These are phyloP conservation scores for Cheirogaleus medius DNA, from an alignment of 2,113 vertebrate species.

Conservation along the genomic window DNA sequence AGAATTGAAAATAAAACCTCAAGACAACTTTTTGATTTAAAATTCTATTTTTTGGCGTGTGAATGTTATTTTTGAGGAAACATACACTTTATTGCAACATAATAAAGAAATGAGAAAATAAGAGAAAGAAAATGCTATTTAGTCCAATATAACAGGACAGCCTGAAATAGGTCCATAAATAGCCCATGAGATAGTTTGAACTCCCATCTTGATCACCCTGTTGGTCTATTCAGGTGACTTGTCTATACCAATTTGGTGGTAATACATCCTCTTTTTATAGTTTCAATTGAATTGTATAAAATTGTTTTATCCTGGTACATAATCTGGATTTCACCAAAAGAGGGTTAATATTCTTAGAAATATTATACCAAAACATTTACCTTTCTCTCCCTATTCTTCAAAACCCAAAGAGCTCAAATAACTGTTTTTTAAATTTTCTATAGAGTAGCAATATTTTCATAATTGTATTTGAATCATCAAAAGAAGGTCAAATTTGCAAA, in stretches of 20 bases:
- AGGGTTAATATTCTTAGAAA: not conserved
- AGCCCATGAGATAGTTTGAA: not conserved
- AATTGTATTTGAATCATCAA: not conserved
- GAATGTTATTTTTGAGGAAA: slow-evolving; percentile 21
- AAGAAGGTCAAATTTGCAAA: not conserved
- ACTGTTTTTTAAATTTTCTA: not conserved
- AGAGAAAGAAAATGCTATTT: not conserved
- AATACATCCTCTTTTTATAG: not conserved
- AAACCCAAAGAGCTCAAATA: not conserved
- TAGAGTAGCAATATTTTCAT: not conserved
- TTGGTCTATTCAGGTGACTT: not conserved
- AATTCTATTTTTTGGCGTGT: slow-evolving; percentile 24
- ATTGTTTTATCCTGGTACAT: not conserved
- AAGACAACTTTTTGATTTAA: slow-evolving; percentile 46
- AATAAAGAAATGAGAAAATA: slow-evolving; percentile 32
- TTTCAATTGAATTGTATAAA: not conserved
- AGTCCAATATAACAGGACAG: not conserved
- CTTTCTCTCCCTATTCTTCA: not conserved
- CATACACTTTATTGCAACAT: not conserved
- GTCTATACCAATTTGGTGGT: not conserved
- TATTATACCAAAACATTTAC: not conserved
- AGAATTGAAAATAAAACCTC: slow-evolving; percentile 53
- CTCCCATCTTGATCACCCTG: not conserved
- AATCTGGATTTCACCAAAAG: not conserved
- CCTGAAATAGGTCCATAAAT: not conserved